These are phyloP conservation scores for Drosophila quasianomalipes DNA, from an alignment of 2,888 invertebrate species.

Conservation along the genomic window DNA sequence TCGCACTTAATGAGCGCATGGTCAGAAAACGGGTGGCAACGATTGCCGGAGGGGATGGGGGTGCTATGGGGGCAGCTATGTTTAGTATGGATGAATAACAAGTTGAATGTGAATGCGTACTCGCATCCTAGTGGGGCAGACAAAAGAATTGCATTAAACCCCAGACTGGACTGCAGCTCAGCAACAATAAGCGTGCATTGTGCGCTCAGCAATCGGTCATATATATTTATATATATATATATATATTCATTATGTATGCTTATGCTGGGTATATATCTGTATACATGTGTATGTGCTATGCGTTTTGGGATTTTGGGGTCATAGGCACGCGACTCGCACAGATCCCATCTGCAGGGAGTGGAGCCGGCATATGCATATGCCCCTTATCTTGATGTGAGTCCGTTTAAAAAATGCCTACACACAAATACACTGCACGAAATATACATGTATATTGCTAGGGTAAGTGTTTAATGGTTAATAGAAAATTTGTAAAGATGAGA, in stretches of 20 bases:
- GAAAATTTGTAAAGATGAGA: background rate
- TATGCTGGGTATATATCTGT: constrained; percentile 32
- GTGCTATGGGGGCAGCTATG: constrained; percentile 4
- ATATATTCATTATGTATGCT: constrained; percentile 18
- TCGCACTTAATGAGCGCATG: constrained; percentile 39
- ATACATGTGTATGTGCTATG: constrained; percentile 24
- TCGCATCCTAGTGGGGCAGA: constrained; percentile 53
- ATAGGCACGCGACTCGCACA: constrained; percentile 54
- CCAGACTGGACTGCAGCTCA: constrained; percentile 44
- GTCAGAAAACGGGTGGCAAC: background rate
- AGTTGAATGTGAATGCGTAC: constrained; percentile 18
- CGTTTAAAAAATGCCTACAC: constrained; percentile 28
- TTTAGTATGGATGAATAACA: constrained; percentile 47
- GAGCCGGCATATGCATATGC: constrained; percentile 17
- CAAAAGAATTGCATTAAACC: constrained; percentile 58
- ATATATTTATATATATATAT: constrained; percentile 19
- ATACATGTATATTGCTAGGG: no score
- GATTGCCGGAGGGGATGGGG: background rate
- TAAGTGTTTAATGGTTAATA: background rate
- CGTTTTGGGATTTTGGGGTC: constrained; percentile 79
- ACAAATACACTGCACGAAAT: background rate
- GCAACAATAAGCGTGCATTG: constrained; percentile 75
- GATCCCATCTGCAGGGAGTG: constrained; percentile 32
- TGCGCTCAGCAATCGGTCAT: constrained; percentile 52
- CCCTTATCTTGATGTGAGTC: constrained; percentile 52